Conservation (phyloP, 2,797 vertebrate genomes). For the Thalassophryne amazonica region DNA sequence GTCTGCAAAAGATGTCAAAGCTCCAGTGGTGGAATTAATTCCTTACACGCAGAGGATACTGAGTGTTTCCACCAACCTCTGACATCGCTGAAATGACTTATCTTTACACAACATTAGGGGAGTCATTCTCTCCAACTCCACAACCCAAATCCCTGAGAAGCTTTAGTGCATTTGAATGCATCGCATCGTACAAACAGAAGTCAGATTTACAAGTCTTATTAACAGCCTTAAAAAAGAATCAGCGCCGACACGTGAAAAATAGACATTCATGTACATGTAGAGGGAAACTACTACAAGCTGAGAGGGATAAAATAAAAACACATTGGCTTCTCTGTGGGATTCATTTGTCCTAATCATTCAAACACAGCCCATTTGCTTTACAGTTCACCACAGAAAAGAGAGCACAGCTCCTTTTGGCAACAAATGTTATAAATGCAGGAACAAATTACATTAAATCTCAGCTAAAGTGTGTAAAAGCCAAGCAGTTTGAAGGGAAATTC, state of each 20-base stretch:
- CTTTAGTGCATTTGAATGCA: background rate
- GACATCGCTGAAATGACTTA: slow-evolving; percentile 13
- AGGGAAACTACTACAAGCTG: background rate
- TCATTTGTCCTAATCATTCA: slow-evolving; percentile 3
- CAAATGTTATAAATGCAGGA: background rate
- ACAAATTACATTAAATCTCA: background rate
- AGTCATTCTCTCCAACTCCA: background rate
- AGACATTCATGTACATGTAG: background rate
- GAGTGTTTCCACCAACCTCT: slow-evolving; percentile 10
- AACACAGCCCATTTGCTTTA: background rate
- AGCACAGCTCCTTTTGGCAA: background rate
- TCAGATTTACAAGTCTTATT: too few relatives aligned
- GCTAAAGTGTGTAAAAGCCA: too few relatives aligned
- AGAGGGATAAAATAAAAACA: background rate
- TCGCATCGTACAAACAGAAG: background rate
- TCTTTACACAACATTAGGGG: slow-evolving; percentile 14
- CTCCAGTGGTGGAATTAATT: background rate
- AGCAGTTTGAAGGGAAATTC: too few relatives aligned
- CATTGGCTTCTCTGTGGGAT: background rate
- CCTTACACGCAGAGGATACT: background rate
- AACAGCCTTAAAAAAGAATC: too few relatives aligned
- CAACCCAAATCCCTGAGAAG: slow-evolving; percentile 10
- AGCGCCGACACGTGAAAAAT: too few relatives aligned
- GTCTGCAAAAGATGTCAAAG: slow-evolving; percentile 1
- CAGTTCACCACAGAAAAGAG: background rate